phyloP scores from a whole-genome alignment of 2,113 vertebrate species.

The Parus major region DNA sequence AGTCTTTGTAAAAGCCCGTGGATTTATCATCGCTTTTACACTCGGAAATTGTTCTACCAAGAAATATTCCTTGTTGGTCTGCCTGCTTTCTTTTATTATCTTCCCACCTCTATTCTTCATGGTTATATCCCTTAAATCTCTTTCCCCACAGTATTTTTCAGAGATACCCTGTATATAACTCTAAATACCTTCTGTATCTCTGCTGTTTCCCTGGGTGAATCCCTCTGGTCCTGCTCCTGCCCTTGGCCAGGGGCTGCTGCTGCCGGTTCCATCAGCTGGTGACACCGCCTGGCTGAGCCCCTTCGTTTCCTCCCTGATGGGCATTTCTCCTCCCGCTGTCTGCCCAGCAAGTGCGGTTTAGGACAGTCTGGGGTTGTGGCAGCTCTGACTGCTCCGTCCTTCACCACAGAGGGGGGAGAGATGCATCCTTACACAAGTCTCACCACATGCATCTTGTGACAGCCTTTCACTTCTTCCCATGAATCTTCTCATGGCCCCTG shows the following conservation, averaged over 20 bases:
- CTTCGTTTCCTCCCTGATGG: accelerated
- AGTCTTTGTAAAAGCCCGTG: neutral
- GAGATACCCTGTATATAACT: too few relatives aligned
- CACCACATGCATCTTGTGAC: neutral
- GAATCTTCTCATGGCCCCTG: neutral
- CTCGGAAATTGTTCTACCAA: neutral
- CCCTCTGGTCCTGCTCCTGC: neutral
- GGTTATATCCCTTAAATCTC: neutral
- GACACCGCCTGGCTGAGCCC: neutral
- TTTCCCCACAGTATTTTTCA: neutral
- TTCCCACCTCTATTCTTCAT: neutral
- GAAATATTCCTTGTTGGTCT: neutral
- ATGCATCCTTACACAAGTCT: accelerated
- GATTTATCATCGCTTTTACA: neutral
- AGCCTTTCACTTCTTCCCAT: neutral
- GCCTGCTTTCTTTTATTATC: neutral
- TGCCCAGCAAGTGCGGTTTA: accelerated
- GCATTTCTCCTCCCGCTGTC: neutral
- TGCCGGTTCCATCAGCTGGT: neutral
- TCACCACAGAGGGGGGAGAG: neutral
- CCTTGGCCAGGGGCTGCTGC: neutral
- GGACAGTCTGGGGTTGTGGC: neutral
- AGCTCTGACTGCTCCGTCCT: neutral
- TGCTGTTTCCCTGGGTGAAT: neutral
- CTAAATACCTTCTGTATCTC: neutral